Base-by-base conservation (phyloP, 2,888 invertebrate genomes). In the Amblyjoppa proteus region DNA sequence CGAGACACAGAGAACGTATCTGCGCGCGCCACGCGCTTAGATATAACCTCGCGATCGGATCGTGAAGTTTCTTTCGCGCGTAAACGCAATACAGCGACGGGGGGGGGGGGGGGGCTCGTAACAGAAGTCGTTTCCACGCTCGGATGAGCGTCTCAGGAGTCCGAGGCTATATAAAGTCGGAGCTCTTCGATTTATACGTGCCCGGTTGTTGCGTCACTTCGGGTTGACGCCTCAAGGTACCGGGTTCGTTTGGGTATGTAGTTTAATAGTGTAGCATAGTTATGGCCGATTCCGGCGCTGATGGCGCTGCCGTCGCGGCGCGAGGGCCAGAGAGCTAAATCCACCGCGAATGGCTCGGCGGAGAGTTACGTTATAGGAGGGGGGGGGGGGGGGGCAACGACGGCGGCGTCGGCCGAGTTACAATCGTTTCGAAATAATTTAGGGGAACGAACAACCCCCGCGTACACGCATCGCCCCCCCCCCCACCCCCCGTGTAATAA, bases 361-460 rank as follows among this genome's bases (percentile, higher is more conserved):
- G 71, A 56, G 61, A 69, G 69, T 71, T 69, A 70, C 56, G 78
- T 61, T 64, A 58, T 58, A 49, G 70, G 58, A 58, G 64, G 70
- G 75, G 45, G 78, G 78, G 70, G 58, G 51, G 64, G 70, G 75
- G 45, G 78, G 78, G 45, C 45, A 45, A 45, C 13, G 45, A 13
- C 13, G 45, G 11, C 45, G 11, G 45, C 45, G 45, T 45, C 87
- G 81, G 84, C 85, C 84, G 84, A 87, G 88, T 87, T 87, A 85
- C 89, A 88, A 89, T 89, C 89, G 88, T 89, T 91, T 90, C 89
- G 91, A 92, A 93, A 93, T 93, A 93, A 93, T 93, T 93, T 92
- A 93, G 93, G 93, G 93, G 92, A 92, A 92, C 89, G 89, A 87
- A 91, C 91, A 87, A 91, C 90, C 90, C 90, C 91, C 90, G 89